These are phyloP conservation scores for Craseonycteris thonglongyai DNA, from an alignment of 2,113 vertebrate species.

Conservation along the genomic window DNA sequence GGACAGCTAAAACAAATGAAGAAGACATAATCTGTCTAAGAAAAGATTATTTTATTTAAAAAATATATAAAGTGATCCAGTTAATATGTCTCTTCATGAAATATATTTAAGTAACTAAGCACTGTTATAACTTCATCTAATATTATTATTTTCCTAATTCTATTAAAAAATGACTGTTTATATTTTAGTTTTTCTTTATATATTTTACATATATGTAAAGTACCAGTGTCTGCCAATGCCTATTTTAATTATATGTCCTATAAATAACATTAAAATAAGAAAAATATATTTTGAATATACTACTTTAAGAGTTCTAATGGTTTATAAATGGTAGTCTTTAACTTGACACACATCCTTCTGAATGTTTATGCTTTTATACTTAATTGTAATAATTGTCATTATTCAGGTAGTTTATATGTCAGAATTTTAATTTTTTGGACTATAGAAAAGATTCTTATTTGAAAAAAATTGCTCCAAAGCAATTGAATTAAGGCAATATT, in stretches of 20 bases:
- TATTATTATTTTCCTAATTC: background rate
- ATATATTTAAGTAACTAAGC: background rate
- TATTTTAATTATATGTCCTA: slow-evolving; percentile 8
- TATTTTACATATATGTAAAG: background rate
- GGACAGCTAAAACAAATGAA: slow-evolving; percentile 14
- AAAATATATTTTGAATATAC: slow-evolving; percentile 15
- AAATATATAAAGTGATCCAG: background rate
- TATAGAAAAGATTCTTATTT: background rate
- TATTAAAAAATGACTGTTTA: background rate
- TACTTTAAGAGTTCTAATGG: slow-evolving; percentile 27
- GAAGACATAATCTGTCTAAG: background rate
- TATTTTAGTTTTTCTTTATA: background rate
- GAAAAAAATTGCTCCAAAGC: background rate
- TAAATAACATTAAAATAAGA: slow-evolving; percentile 21
- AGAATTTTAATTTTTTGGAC: slow-evolving; percentile 20
- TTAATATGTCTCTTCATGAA: background rate
- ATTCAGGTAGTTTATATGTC: slow-evolving; percentile 10
- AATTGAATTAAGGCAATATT: slow-evolving; percentile 7
- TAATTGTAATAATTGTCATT: slow-evolving; percentile 27
- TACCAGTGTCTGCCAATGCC: background rate
- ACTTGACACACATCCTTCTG: background rate
- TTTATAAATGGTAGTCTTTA: slow-evolving; percentile 16
- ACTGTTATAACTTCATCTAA: background rate
- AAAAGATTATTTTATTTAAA: background rate
- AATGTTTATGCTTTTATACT: slow-evolving; percentile 23